phyloP scores from a whole-genome alignment of 2,888 invertebrate genomes.

The Aproaerema taeniolella region DNA sequence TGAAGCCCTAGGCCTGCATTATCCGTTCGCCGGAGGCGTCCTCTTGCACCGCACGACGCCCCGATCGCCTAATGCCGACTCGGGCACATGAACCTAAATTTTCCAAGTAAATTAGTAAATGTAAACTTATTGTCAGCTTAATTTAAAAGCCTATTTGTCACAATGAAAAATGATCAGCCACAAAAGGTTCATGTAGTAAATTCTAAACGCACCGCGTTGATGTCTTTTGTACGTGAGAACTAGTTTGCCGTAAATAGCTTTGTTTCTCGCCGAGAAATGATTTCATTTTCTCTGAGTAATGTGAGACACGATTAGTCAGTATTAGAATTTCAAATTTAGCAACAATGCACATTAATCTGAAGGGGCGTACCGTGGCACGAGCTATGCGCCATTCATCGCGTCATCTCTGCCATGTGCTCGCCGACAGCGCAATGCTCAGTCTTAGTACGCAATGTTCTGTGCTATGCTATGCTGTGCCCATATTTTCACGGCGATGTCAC shows the following conservation, averaged over 20 bases:
- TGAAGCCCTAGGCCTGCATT: slow-evolving; percentile 60
- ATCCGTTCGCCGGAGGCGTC: slow-evolving; percentile 53
- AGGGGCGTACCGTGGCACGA: slow-evolving; percentile 64
- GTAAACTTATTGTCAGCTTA: slow-evolving; percentile 14
- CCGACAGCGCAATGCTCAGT: slow-evolving; percentile 12
- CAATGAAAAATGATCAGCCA: slow-evolving; percentile 1
- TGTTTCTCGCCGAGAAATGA: slow-evolving; percentile 1
- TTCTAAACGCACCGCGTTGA: too few relatives aligned
- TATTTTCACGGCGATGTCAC: slow-evolving; percentile 72
- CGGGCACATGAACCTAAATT: slow-evolving; percentile 20
- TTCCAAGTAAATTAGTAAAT: slow-evolving; percentile 17
- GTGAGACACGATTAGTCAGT: slow-evolving; percentile 47
- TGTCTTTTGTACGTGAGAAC: slow-evolving; percentile 11
- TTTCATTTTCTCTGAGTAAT: slow-evolving; percentile 31
- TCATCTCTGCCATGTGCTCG: slow-evolving; percentile 35
- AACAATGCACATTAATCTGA: slow-evolving; percentile 53
- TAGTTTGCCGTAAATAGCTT: background rate
- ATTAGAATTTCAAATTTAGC: slow-evolving; percentile 65
- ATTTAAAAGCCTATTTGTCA: slow-evolving; percentile 2
- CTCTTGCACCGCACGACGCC: slow-evolving; percentile 40
- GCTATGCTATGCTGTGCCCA: slow-evolving; percentile 46
- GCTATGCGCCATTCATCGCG: slow-evolving; percentile 53
- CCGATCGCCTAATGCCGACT: slow-evolving; percentile 18
- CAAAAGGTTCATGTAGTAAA: slow-evolving; percentile 2
- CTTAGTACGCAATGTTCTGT: slow-evolving; percentile 40